These are phyloP conservation scores for Columba livia DNA, from an alignment of 2,113 vertebrate species.

Conservation along the genomic window DNA sequence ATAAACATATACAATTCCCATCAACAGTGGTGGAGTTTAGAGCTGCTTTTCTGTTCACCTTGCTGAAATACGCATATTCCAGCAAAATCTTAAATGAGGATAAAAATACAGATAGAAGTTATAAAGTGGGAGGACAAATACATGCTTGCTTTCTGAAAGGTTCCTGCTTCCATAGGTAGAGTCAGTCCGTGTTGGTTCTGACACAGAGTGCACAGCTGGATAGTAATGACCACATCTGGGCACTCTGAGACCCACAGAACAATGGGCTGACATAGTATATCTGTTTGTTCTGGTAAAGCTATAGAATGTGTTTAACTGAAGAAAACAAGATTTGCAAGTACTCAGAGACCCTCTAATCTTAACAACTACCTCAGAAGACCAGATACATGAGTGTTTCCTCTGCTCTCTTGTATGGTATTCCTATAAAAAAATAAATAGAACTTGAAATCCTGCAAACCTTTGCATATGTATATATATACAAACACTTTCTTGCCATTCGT, in stretches of 20 bases:
- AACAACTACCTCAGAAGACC: neutral
- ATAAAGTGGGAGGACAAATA: neutral
- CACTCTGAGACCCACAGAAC: neutral
- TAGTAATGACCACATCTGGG: too few relatives aligned
- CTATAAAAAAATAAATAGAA: neutral
- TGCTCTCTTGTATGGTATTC: neutral
- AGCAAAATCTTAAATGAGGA: neutral
- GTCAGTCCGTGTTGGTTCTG: neutral
- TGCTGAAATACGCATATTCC: neutral
- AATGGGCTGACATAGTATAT: neutral
- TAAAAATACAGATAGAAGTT: neutral
- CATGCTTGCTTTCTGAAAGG: neutral
- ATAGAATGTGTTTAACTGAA: neutral
- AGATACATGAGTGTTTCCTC: neutral
- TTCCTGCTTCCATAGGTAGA: neutral
- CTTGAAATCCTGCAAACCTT: neutral
- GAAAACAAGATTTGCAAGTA: neutral
- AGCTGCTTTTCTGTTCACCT: neutral
- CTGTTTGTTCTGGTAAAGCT: neutral
- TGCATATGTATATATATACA: neutral
- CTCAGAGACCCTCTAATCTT: neutral
- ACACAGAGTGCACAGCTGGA: fast-evolving
- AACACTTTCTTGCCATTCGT: neutral
- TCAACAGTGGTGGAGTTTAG: neutral
- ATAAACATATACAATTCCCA: neutral